A percentile compares a stretch with the other conserved stretches of the same genome.
Evolutionary conservation across 2,797 vertebrate species (phyloP).

Genomic region (Acanthis flammea): DNA sequence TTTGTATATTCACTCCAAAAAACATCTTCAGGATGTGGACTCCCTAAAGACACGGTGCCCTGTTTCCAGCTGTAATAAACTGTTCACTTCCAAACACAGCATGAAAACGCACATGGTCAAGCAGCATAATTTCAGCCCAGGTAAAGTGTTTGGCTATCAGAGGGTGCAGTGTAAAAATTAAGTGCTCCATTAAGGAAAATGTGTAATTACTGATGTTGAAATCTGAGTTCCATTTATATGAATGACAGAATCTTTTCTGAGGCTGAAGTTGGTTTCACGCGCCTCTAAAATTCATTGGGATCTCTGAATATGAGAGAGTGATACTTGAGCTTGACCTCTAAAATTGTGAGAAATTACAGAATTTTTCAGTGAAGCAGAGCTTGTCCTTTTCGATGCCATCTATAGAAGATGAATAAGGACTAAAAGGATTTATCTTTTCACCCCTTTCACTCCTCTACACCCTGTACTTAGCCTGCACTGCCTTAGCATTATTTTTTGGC

Average conservation of each 20-base stretch:
- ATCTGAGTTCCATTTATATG: not conserved
- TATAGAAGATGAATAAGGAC: not conserved
- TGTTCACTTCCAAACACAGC: conserved; percentile 94
- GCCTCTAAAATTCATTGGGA: not conserved
- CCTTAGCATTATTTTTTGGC: not conserved
- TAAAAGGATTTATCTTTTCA: not conserved
- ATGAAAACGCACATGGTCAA: conserved; percentile 93
- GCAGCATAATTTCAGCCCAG: conserved; percentile 89
- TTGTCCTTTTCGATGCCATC: not conserved
- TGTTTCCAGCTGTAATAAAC: conserved; percentile 87
- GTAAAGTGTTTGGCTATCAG: conserved; percentile 61
- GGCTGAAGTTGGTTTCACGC: not conserved
- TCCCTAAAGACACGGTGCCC: conserved; percentile 88
- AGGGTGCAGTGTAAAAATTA: not conserved
- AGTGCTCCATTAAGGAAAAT: not conserved
- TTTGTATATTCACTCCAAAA: conserved; percentile 97
- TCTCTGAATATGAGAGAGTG: not conserved
- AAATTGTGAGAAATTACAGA: not conserved
- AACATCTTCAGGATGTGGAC: conserved; percentile 89
- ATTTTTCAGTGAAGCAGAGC: not conserved
- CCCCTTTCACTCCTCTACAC: not conserved
- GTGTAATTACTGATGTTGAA: not conserved
- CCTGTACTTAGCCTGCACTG: not conserved
- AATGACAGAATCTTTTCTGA: not conserved
- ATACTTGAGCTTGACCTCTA: not conserved